Percentiles rank a stretch among this genome's conserved stretches.
These are phyloP conservation scores for Cynoglossus semilaevis DNA, from an alignment of 2,113 vertebrate genomes.

Conservation along the genomic window DNA sequence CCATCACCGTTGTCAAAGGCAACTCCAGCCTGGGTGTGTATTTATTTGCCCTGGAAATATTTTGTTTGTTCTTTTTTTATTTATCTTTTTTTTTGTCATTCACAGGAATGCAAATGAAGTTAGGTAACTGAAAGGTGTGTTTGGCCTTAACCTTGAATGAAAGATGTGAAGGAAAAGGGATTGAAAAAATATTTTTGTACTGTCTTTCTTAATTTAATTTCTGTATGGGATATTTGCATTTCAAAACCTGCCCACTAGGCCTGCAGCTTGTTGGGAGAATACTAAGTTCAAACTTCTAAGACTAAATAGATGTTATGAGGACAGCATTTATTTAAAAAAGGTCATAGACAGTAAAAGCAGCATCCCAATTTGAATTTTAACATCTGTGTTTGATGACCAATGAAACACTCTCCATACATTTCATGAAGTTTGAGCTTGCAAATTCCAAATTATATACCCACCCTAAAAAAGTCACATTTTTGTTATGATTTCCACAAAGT, in stretches of 20 bases:
- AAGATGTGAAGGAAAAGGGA: slow-evolving; percentile 37
- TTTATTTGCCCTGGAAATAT: slow-evolving; percentile 31
- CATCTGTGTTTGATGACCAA: not conserved
- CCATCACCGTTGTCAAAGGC: slow-evolving; percentile 92
- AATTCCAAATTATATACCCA: not conserved
- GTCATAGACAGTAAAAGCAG: slow-evolving; percentile 14
- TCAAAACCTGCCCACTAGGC: slow-evolving; percentile 45
- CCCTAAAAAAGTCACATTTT: not conserved
- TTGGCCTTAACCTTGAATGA: slow-evolving; percentile 43
- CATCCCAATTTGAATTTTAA: slow-evolving; percentile 13
- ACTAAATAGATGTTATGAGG: slow-evolving; percentile 36
- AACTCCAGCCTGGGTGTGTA: slow-evolving; percentile 92
- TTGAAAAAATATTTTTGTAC: slow-evolving; percentile 25
- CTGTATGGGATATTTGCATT: slow-evolving; percentile 44
- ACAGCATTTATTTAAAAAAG: slow-evolving; percentile 28
- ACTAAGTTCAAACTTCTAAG: slow-evolving; percentile 30
- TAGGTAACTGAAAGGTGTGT: slow-evolving; percentile 28
- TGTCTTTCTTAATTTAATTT: slow-evolving; percentile 27
- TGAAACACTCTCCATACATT: not conserved
- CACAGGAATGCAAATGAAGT: slow-evolving; percentile 39
- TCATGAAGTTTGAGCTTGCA: slow-evolving; percentile 13
- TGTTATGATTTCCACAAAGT: slow-evolving; percentile 9
- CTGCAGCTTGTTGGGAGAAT: slow-evolving; percentile 18
- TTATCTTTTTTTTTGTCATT: slow-evolving; percentile 22
- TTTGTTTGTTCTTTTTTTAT: slow-evolving; percentile 27